Conservation (phyloP, 1,140 invertebrate genomes). For the Papilio helenus region DNA sequence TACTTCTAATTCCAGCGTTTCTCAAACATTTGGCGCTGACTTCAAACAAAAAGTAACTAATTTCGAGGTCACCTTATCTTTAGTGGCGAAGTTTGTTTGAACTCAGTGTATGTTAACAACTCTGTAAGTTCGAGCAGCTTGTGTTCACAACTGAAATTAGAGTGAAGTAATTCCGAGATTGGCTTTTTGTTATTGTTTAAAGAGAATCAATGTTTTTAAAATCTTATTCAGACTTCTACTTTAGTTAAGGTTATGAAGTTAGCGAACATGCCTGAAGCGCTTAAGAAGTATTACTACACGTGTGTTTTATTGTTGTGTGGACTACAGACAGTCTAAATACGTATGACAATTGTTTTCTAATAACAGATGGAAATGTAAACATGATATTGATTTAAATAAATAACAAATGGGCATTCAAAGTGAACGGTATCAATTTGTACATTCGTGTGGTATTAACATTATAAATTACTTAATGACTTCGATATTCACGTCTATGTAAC, state of each 20-base stretch:
- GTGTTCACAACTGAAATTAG: neutral
- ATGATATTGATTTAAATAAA: neutral
- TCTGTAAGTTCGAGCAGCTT: neutral
- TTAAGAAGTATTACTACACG: no score
- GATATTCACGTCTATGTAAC: no score
- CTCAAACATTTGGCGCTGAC: neutral
- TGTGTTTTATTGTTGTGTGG: no score
- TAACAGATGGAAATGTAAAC: neutral
- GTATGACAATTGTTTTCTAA: no score
- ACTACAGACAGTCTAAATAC: no score
- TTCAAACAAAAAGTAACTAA: slow-evolving; percentile 9
- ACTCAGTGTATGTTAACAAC: neutral
- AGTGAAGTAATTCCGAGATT: neutral
- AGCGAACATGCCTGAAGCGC: no score
- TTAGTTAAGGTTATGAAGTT: no score
- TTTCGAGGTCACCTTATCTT: slow-evolving; percentile 17
- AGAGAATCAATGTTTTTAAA: no score
- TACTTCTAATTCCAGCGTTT: neutral
- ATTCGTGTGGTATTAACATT: neutral
- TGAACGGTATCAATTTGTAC: neutral
- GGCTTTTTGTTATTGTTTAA: neutral
- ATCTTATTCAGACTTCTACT: no score
- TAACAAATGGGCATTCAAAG: neutral
- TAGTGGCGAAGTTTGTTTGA: slow-evolving; percentile 11
- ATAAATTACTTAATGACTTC: no score